phyloP scores from a whole-genome alignment of 1,140 invertebrate genomes.

The Neotoxoptera formosana region DNA sequence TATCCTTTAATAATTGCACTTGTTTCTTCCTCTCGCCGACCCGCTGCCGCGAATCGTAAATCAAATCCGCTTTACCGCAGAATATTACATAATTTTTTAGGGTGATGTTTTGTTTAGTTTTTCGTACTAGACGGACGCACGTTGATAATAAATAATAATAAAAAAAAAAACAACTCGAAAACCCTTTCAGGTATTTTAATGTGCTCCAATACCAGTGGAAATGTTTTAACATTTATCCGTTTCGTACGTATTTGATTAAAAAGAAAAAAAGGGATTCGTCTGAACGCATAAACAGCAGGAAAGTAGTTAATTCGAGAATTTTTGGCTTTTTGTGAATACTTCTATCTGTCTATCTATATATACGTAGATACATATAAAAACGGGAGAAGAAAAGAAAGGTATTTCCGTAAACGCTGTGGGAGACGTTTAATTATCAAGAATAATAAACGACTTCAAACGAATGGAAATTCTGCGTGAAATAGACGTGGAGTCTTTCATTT shows the following conservation, averaged over 20 bases:
- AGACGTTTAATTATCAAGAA: conserved; percentile 32
- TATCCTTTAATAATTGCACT: background rate
- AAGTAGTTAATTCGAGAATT: background rate
- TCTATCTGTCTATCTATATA: background rate
- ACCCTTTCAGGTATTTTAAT: conserved; percentile 29
- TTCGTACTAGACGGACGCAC: background rate
- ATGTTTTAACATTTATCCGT: background rate
- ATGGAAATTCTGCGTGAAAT: conserved; percentile 17
- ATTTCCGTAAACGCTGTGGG: background rate
- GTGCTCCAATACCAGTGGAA: background rate
- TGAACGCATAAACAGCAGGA: background rate
- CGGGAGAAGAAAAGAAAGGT: background rate
- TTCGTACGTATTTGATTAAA: background rate
- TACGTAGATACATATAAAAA: background rate
- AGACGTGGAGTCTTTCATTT: background rate
- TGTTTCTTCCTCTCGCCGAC: background rate
- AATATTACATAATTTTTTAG: background rate
- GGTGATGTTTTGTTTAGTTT: background rate
- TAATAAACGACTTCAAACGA: conserved; percentile 47
- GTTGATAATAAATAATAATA: background rate
- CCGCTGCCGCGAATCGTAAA: background rate
- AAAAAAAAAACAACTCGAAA: background rate
- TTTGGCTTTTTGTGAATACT: background rate
- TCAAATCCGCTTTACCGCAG: background rate
- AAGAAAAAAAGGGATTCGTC: background rate